Percentiles rank a stretch among this genome's conserved stretches.
Conservation (phyloP, 2,888 invertebrate species). For the Rhorus exstirpatorius region DNA sequence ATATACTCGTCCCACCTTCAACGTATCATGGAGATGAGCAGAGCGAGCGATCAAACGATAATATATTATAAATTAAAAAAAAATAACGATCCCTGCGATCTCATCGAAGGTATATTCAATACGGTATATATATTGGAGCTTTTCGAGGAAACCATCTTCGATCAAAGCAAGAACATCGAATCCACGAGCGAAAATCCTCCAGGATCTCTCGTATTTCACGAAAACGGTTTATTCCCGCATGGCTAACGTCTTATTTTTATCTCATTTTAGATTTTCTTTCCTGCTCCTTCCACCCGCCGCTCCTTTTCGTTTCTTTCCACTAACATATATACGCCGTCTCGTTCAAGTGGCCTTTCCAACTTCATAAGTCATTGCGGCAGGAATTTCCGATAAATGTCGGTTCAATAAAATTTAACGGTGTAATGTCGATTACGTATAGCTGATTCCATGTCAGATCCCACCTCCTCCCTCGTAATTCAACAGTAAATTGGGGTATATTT, state of each 20-base stretch:
- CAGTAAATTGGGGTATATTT: too few relatives aligned
- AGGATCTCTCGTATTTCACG: constrained; percentile 9
- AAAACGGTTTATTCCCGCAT: neutral
- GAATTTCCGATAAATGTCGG: constrained; percentile 47
- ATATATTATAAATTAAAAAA: neutral
- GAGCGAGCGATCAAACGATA: too few relatives aligned
- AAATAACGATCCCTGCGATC: neutral
- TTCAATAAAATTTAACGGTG: constrained; percentile 48
- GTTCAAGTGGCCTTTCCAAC: constrained; percentile 2
- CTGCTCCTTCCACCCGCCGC: neutral
- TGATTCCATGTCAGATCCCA: neutral
- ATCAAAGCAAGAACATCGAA: neutral
- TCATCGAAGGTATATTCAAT: neutral
- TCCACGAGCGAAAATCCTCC: constrained; percentile 3
- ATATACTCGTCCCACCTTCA: too few relatives aligned
- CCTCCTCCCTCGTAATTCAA: too few relatives aligned
- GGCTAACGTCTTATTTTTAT: neutral
- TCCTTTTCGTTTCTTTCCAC: neutral
- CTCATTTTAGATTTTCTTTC: neutral
- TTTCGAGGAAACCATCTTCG: neutral
- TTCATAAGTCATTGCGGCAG: constrained; percentile 34
- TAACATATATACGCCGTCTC: constrained; percentile 6
- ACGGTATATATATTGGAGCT: neutral
- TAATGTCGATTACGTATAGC: neutral
- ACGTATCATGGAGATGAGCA: too few relatives aligned